A percentile compares a stretch with the other conserved stretches of the same genome.
Evolutionary conservation across 2,113 vertebrate species (phyloP).

Genomic region (Phrynosoma platyrhinos): DNA sequence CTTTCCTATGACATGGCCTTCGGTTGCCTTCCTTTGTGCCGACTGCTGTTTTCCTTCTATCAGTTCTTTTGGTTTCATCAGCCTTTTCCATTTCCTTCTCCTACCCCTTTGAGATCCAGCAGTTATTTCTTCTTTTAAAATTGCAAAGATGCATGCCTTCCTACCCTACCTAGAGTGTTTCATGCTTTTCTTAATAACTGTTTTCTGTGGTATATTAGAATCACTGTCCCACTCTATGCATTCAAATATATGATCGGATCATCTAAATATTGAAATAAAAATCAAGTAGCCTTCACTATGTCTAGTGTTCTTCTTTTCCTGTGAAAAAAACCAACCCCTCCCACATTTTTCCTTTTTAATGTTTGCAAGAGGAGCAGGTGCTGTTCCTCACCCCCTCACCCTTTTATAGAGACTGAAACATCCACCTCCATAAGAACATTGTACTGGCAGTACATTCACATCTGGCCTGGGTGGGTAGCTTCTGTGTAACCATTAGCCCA

Average conservation of each 20-base stretch:
- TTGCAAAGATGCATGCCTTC: background rate
- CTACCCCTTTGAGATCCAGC: background rate
- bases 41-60: too few species aligned
- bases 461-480: background rate
- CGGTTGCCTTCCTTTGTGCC: too few species aligned
- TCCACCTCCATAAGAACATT: background rate
- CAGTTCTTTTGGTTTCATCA: background rate
- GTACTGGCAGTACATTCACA: background rate
- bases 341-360: background rate
- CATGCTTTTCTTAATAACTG: background rate
- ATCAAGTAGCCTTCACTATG: background rate
- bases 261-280: background rate
- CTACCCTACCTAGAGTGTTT: background rate
- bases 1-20: too few species aligned
- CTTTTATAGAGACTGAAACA: background rate
- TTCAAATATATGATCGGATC: background rate
- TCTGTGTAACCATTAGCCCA: background rate
- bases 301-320: background rate
- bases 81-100: background rate
- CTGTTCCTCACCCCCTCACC: background rate
- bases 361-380: background rate
- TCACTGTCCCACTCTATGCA: background rate
- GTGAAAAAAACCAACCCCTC: background rate
- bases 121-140: background rate
- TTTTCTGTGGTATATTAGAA: background rate